Conservation (phyloP, 2,888 invertebrate species). For the Pachydiplax longipennis region DNA sequence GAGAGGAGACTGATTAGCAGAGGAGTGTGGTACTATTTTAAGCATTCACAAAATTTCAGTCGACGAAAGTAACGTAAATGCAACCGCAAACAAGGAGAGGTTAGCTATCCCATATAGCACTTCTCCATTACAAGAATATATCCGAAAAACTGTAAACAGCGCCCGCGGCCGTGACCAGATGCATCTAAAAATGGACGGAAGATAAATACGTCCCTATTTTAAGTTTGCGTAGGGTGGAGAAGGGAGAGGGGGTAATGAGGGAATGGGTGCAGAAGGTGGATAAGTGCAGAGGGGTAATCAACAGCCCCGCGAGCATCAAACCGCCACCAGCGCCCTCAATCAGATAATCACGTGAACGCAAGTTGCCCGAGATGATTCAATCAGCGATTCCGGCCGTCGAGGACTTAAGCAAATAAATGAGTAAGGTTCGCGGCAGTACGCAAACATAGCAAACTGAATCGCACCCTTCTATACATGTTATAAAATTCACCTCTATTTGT, state of each 20-base stretch:
- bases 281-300: neutral
- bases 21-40: too few species aligned
- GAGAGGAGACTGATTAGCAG: too few species aligned
- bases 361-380: conserved; percentile 22
- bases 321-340: conserved; percentile 27
- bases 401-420: conserved; percentile 39
- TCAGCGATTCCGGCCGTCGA: conserved; percentile 20
- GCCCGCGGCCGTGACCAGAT: too few species aligned
- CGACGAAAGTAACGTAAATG: too few species aligned
- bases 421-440: neutral
- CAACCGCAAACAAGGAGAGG: too few species aligned
- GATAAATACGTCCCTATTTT: too few species aligned
- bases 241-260: neutral
- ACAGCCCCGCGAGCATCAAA: neutral
- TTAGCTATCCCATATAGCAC: too few species aligned
- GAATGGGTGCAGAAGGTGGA: neutral
- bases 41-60: too few species aligned
- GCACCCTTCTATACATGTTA: too few species aligned
- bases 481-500: neutral
- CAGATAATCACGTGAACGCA: conserved; percentile 30
- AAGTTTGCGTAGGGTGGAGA: neutral
- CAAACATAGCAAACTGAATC: neutral
- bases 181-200: too few species aligned
- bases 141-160: too few species aligned
- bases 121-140: too few species aligned